phyloP scores from a whole-genome alignment of 1,140 invertebrate species.

The Diabrotica undecimpunctata region DNA sequence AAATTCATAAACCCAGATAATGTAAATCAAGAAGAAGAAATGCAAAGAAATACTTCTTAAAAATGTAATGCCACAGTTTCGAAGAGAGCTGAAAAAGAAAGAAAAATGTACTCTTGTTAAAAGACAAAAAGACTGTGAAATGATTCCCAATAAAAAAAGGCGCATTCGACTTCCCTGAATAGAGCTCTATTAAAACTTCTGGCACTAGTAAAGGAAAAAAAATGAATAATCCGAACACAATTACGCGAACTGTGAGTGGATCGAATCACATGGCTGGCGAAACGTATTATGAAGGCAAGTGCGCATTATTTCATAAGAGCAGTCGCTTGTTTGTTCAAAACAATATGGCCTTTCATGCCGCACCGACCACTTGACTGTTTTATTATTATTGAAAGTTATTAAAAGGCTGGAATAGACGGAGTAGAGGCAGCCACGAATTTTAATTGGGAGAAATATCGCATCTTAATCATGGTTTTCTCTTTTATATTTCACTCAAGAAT shows the following conservation, averaged over 20 bases:
- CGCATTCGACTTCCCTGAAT: slow-evolving; percentile 5
- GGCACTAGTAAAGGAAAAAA: slow-evolving; percentile 11
- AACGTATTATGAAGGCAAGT: slow-evolving; percentile 35
- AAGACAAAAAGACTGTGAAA: not conserved
- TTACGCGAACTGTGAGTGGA: slow-evolving; percentile 17
- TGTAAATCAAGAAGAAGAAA: too few relatives aligned
- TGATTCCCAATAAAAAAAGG: not conserved
- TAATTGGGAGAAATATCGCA: slow-evolving; percentile 37
- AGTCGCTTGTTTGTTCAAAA: slow-evolving; percentile 35
- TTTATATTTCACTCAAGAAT: slow-evolving; percentile 7
- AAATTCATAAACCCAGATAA: too few relatives aligned
- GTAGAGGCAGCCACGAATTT: slow-evolving; percentile 31
- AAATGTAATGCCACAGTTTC: too few relatives aligned
- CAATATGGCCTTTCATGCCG: slow-evolving; percentile 36
- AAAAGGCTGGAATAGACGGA: slow-evolving; percentile 11
- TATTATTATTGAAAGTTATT: slow-evolving; percentile 31
- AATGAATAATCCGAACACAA: slow-evolving; percentile 18
- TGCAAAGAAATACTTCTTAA: too few relatives aligned
- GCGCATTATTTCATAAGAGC: slow-evolving; percentile 37
- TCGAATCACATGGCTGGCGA: slow-evolving; percentile 33
- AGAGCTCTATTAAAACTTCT: slow-evolving; percentile 16
- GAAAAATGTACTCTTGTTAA: not conserved
- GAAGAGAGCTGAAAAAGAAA: too few relatives aligned
- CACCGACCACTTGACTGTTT: slow-evolving; percentile 33
- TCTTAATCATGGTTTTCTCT: slow-evolving; percentile 17